Base-by-base conservation (phyloP, 2,888 invertebrate genomes). In the Dyspetes luteomarginatus region DNA sequence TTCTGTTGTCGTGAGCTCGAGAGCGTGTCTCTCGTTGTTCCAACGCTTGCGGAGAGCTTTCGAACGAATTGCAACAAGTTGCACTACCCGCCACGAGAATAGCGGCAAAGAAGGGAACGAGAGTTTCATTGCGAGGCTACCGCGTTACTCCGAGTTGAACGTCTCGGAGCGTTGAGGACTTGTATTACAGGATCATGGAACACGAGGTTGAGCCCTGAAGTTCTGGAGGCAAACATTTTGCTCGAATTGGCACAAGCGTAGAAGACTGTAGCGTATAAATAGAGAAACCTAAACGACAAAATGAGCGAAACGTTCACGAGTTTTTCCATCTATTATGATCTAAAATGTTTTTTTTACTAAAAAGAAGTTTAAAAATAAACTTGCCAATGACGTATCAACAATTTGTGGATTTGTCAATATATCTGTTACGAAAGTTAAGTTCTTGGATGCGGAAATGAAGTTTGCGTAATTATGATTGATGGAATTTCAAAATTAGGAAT, bases 31-130 rank as follows among this genome's bases (percentile, higher is more conserved):
- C 50, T 28, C 41, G 28, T 36, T 62, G 48, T 67, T 72, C 24
- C 43, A 17, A 65, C 45, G 65, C 41, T 48, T 60, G 43, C 41
- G n/a, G 22, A 41, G 17, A 67, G 48, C 58, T 50, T 60, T 22
- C 15, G 5, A 41, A 48, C 28, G 50, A 43, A 72, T 72, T 19
- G 65, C 78, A 72, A 78, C 78, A 78, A 78, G 71, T 78, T 72
- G 65, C 43, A 58, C 65, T 64, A 4, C 28, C 36, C 24, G 58
- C 50, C 45, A 17, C 19, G 48, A 28, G 7, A 68, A 68, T 68
- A 7, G 22, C 41, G 2, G 9, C 12, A 24, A 22, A 55, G 69
- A 58, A 12, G 24, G 55, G 60, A 58, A 28, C 28, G 15, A 72
- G 48, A 41, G 58, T 71, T 65, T 69, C 56, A 43, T 69, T 22